These are phyloP conservation scores for Microplitis deprimator DNA, from an alignment of 2,888 invertebrate genomes.

Conservation along the genomic window DNA sequence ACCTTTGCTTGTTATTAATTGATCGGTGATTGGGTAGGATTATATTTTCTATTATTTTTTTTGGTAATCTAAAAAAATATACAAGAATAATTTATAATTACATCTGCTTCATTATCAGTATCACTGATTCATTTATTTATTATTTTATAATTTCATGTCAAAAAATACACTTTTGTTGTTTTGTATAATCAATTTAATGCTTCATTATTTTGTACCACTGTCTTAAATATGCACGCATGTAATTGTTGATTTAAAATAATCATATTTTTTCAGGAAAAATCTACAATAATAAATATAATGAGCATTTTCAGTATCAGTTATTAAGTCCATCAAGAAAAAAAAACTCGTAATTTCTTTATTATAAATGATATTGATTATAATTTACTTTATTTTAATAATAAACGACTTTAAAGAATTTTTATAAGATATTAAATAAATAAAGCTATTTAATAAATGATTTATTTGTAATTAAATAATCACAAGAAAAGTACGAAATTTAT, in stretches of 20 bases:
- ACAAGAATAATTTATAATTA: not conserved
- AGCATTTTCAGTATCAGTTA: slow-evolving; percentile 69
- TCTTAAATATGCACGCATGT: not conserved
- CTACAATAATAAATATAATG: not conserved
- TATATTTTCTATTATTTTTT: not conserved
- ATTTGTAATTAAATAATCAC: no score
- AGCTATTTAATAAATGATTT: not conserved
- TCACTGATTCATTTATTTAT: not conserved
- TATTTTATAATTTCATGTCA: not conserved
- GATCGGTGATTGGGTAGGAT: not conserved
- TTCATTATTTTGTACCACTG: not conserved
- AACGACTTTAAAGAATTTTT: slow-evolving; percentile 35
- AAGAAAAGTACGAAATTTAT: no score
- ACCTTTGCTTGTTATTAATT: not conserved
- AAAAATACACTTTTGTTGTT: not conserved
- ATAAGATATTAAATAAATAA: slow-evolving; percentile 26
- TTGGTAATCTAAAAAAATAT: not conserved
- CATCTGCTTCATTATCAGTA: not conserved
- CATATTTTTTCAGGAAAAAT: slow-evolving; percentile 11
- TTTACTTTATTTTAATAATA: not conserved
- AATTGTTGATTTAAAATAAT: not conserved
- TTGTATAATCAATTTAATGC: not conserved
- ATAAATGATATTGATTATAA: slow-evolving; percentile 30
- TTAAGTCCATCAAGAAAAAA: slow-evolving; percentile 1
- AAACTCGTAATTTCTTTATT: not conserved